Evolutionary conservation across 2,797 vertebrate species (phyloP), one percentile per base, ranked within the genome.

Genomic region (Danio albolineatus): DNA sequence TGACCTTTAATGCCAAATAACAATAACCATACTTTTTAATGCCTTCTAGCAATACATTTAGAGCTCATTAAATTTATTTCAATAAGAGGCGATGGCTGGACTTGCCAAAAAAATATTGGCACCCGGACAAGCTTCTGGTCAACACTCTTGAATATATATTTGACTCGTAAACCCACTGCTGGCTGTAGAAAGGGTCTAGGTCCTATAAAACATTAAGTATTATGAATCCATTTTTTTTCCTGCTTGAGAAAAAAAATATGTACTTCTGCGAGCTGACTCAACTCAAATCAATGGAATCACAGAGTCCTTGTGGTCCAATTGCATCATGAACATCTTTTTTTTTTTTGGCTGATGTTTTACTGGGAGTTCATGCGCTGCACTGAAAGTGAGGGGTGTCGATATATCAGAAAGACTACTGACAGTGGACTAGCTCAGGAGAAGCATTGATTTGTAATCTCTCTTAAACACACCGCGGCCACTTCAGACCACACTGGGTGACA

Each of bases 401-500:
- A 67, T 38, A 69, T 70, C 62, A 76, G 39, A 57, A 67, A 41
- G 39, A 44, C 62, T 76, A 81, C 39, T 76, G 79, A 75, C 56
- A 69, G 62, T 28, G 10, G 19, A 49, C 13, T 51, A 39, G 72
- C 73, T 81, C 73, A 70, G 46, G 64, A 70, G 39, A 54, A 61
- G 21, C 56, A 77, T 51, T 72, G 66, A 77, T 72, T 62, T 65
- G 28, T 57, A 76, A 64, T 76, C 80, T 10, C 59, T 72, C 39
- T 38, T 56, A 28, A 62, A 49, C 28, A 67, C 62, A 57, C 28
- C 21, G n/a, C 13, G 56, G 57, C 8, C 49, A 49, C 67, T 75
- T n/a, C 72, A 39, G 17, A 44, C 39, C 4, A 10, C 21, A 36
- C 79, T 46, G 72, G 62, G 51, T 17, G 44, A 75, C 61, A 80